Evolutionary conservation across 2,888 invertebrate species (phyloP).

Genomic region (Fragum sueziense): DNA sequence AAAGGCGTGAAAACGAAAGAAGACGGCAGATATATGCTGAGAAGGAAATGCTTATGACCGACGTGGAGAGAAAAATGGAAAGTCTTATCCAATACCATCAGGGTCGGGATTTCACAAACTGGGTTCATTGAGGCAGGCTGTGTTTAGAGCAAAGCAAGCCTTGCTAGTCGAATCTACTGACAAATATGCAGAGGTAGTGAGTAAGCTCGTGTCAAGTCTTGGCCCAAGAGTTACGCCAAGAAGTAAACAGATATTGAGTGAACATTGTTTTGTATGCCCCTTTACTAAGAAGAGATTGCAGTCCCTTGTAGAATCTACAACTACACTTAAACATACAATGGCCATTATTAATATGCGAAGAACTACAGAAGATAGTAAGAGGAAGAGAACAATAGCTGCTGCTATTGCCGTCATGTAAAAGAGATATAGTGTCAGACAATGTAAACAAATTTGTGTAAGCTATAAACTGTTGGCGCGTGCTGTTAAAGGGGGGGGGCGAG

Average conservation of each 20-base stretch:
- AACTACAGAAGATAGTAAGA: neutral
- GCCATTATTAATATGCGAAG: neutral
- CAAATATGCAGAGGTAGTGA: slow-evolving; percentile 8
- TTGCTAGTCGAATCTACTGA: neutral
- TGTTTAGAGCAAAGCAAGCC: slow-evolving; percentile 3
- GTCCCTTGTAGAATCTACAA: neutral
- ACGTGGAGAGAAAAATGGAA: neutral
- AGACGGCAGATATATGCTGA: neutral
- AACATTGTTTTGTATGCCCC: neutral
- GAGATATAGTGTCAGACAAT: neutral
- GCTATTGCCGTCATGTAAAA: neutral
- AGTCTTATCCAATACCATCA: neutral
- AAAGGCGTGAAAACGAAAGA: neutral
- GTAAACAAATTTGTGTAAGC: neutral
- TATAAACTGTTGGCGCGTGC: slow-evolving; percentile 7
- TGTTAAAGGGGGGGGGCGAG: too few species aligned
- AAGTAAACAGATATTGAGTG: neutral
- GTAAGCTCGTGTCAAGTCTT: too few species aligned
- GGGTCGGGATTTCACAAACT: neutral
- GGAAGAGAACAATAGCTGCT: slow-evolving; percentile 10
- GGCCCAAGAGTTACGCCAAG: neutral
- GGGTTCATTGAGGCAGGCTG: neutral
- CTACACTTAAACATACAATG: neutral
- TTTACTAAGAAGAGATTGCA: neutral
- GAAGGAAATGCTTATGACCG: neutral